Conservation (phyloP, 1,140 invertebrate genomes). For the Drosophila kepulauana region DNA sequence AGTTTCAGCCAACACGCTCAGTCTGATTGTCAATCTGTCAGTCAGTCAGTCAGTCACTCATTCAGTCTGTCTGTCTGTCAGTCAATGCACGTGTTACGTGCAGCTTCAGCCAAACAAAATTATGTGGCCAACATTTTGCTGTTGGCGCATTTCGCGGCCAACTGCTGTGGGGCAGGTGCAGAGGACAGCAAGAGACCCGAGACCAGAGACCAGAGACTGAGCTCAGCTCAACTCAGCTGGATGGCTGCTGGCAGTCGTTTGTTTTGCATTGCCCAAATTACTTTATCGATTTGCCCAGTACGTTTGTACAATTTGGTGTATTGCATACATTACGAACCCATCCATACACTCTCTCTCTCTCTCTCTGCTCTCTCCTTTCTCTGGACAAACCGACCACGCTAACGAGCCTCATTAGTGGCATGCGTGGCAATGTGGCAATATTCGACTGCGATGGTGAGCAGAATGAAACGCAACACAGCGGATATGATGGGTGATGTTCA, state of each 20-base stretch:
- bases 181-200: background rate
- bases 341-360: slow-evolving; percentile 1
- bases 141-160: slow-evolving; percentile 44
- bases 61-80: slow-evolving; percentile 47
- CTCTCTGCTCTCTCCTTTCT: no score
- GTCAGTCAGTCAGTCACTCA: slow-evolving; percentile 35
- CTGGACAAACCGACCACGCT: slow-evolving; percentile 65
- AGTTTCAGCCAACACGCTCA: background rate
- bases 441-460: slow-evolving; percentile 14
- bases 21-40: slow-evolving; percentile 42
- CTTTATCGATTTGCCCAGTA: slow-evolving; percentile 80
- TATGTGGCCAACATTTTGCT: slow-evolving; percentile 74
- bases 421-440: slow-evolving; percentile 68
- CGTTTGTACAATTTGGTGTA: slow-evolving; percentile 77
- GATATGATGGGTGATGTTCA: background rate
- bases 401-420: slow-evolving; percentile 83
- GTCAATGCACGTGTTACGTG: slow-evolving; percentile 43
- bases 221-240: slow-evolving; percentile 1
- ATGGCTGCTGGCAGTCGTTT: slow-evolving; percentile 43
- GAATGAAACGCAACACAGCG: background rate
- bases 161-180: slow-evolving; percentile 1
- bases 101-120: slow-evolving; percentile 76
- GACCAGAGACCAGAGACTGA: background rate
- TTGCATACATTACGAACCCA: slow-evolving; percentile 71
- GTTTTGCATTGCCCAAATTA: slow-evolving; percentile 76